Evolutionary conservation across 1,140 invertebrate species (phyloP).

Genomic region (Cydia amplana): DNA sequence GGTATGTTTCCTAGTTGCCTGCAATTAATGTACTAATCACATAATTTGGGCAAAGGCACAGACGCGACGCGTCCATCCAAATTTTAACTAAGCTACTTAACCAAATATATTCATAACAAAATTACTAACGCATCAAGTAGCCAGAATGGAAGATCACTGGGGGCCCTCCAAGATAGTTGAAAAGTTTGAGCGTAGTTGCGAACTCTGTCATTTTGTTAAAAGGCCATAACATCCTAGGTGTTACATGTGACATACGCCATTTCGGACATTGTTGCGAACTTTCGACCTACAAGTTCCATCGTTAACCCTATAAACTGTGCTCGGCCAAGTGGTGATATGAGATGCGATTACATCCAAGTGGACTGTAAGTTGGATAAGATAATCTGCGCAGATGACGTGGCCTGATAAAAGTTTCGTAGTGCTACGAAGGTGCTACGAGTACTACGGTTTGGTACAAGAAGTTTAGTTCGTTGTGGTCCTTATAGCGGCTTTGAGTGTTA

Average conservation of each 20-base stretch:
- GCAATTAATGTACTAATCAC: background rate
- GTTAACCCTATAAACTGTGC: constrained; percentile 45
- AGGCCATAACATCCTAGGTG: background rate
- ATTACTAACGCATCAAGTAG: constrained; percentile 31
- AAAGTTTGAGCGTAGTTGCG: constrained; percentile 24
- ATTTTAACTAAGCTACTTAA: constrained; percentile 14
- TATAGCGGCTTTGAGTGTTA: too few species aligned
- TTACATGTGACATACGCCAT: background rate
- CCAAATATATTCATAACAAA: constrained; percentile 25
- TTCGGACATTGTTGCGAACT: constrained; percentile 34
- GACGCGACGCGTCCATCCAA: background rate
- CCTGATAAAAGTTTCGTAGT: background rate
- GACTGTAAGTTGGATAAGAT: constrained; percentile 31
- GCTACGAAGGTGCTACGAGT: background rate
- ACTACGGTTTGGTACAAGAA: background rate
- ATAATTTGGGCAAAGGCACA: background rate
- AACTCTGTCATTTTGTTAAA: background rate
- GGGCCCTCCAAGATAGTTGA: constrained; percentile 23
- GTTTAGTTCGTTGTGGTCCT: background rate
- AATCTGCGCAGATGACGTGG: constrained; percentile 14
- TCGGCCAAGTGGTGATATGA: constrained; percentile 34
- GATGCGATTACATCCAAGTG: constrained; percentile 31
- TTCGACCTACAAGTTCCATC: constrained; percentile 49
- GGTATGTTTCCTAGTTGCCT: too few species aligned
- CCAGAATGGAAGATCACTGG: constrained; percentile 19